A percentile compares a stretch with the other conserved stretches of the same genome.
phyloP scores from a whole-genome alignment of 2,113 vertebrate genomes.

The Cebidichthys violaceus region DNA sequence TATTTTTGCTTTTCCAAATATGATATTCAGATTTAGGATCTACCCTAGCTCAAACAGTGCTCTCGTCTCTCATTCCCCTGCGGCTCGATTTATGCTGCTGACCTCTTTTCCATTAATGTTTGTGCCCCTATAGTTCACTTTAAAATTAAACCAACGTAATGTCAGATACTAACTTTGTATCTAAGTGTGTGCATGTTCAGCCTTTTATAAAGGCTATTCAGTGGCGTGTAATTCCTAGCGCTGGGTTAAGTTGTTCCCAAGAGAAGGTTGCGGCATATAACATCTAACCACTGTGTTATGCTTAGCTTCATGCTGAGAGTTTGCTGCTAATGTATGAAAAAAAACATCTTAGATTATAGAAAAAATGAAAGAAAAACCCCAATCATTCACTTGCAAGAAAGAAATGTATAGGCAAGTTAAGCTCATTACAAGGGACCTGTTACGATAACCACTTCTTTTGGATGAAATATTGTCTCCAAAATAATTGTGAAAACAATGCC shows the following conservation, averaged over 20 bases:
- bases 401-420: not conserved
- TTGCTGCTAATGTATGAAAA: not conserved
- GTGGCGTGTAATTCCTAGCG: not conserved
- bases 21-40: constrained; percentile 11
- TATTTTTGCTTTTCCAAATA: constrained; percentile 30
- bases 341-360: not conserved
- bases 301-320: not conserved
- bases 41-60: not conserved
- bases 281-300: not conserved
- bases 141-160: not conserved
- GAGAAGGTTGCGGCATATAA: not conserved
- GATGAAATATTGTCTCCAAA: not conserved
- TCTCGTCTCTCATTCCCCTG: not conserved
- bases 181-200: not conserved
- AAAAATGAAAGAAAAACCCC: not conserved
- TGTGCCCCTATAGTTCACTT: constrained; percentile 8
- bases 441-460: not conserved
- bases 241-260: not conserved
- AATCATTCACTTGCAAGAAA: not conserved
- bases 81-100: not conserved
- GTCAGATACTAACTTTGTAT: not conserved
- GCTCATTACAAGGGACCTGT: not conserved
- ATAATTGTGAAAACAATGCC: not conserved
- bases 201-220: not conserved
- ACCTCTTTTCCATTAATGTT: constrained; percentile 35